These are phyloP conservation scores for Acronicta aceris DNA, from an alignment of 2,888 invertebrate genomes.

Conservation along the genomic window DNA sequence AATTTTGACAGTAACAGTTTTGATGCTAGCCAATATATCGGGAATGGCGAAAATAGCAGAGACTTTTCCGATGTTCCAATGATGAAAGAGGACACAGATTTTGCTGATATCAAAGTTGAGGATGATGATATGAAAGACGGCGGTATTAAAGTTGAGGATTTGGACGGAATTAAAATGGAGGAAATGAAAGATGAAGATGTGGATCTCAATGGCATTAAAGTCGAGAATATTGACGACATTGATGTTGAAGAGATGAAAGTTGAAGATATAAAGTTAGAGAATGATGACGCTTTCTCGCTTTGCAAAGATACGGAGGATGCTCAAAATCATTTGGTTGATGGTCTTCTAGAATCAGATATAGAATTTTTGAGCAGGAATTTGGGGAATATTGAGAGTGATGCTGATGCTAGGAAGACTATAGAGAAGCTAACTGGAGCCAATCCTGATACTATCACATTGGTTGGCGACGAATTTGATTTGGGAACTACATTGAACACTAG, in stretches of 20 bases:
- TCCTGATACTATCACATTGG: slow-evolving; percentile 83
- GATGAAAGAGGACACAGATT: slow-evolving; percentile 80
- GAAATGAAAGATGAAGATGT: slow-evolving; percentile 82
- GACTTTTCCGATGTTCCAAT: slow-evolving; percentile 80
- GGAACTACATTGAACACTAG: slow-evolving; percentile 82
- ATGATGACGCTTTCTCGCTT: slow-evolving; percentile 77
- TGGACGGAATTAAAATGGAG: slow-evolving; percentile 81
- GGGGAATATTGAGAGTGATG: slow-evolving; percentile 86
- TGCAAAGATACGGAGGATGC: slow-evolving; percentile 80
- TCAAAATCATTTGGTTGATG: slow-evolving; percentile 81
- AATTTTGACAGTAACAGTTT: slow-evolving; percentile 78
- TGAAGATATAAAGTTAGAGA: slow-evolving; percentile 83
- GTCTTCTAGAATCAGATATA: slow-evolving; percentile 84
- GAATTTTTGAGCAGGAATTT: slow-evolving; percentile 86
- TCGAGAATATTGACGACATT: slow-evolving; percentile 80
- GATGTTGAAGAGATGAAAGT: slow-evolving; percentile 80
- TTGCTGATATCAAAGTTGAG: slow-evolving; percentile 85
- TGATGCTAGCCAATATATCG: slow-evolving; percentile 80
- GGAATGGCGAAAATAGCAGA: slow-evolving; percentile 74
- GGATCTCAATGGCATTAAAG: slow-evolving; percentile 78
- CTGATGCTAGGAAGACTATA: slow-evolving; percentile 87
- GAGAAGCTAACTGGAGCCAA: slow-evolving; percentile 86
- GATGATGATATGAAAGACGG: slow-evolving; percentile 86
- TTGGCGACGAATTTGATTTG: slow-evolving; percentile 85
- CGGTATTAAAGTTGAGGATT: slow-evolving; percentile 81